Percentiles rank a stretch among this genome's conserved stretches.
phyloP scores from a whole-genome alignment of 2,888 invertebrate genomes.

The Steinernema hermaphroditum region DNA sequence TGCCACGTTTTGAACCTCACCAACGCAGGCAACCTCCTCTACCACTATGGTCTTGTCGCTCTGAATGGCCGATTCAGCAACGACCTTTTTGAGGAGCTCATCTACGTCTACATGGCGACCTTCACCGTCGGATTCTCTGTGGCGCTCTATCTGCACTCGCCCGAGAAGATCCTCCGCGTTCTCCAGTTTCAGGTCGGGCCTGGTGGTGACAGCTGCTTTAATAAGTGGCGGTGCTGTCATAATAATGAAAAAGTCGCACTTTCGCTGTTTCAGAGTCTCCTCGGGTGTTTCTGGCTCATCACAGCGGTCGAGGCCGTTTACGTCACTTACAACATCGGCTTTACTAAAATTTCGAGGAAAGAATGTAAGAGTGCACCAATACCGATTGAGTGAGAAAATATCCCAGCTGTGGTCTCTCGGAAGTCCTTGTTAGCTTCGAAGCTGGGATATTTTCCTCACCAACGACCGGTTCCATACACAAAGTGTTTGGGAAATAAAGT shows the following conservation, averaged over 20 bases:
- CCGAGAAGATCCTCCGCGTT: conserved; percentile 20
- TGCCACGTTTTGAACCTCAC: conserved; percentile 19
- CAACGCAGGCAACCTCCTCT: conserved; percentile 20
- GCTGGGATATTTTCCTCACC: too few species aligned
- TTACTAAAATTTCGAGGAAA: not conserved
- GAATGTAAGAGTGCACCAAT: not conserved
- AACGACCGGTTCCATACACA: too few species aligned
- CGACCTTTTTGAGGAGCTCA: conserved; percentile 22
- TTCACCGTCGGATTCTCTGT: conserved; percentile 15
- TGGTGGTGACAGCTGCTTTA: not conserved
- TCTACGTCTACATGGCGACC: conserved; percentile 2
- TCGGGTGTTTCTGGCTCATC: conserved; percentile 18
- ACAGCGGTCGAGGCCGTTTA: conserved; percentile 20
- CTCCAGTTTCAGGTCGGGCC: conserved; percentile 21
- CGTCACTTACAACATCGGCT: conserved; percentile 1
- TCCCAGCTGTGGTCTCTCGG: too few species aligned
- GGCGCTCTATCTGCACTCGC: conserved; percentile 11
- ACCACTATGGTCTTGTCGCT: conserved; percentile 4
- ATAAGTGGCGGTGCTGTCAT: not conserved
- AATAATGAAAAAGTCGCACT: not conserved
- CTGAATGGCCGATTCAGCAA: not conserved
- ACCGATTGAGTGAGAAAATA: too few species aligned
- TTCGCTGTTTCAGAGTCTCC: conserved; percentile 7
- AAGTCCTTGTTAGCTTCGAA: too few species aligned
- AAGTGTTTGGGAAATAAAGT: too few species aligned